A percentile compares a stretch with the other conserved stretches of the same genome.
These are phyloP conservation scores for Calypte anna DNA, from an alignment of 2,113 vertebrate genomes.

Conservation along the genomic window DNA sequence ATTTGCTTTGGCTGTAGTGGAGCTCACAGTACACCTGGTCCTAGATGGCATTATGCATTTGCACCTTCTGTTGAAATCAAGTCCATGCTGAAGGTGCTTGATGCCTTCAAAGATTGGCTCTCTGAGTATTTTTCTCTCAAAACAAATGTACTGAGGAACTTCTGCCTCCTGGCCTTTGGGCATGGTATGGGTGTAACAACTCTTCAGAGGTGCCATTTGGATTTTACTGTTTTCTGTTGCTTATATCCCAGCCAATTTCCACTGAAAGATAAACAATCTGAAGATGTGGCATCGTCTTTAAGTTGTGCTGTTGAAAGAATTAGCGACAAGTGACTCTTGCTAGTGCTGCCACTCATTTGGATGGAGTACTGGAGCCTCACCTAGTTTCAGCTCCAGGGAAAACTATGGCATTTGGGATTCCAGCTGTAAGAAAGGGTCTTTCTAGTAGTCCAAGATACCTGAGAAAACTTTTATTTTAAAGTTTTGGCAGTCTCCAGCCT, in stretches of 20 bases:
- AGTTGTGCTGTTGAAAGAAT: not conserved
- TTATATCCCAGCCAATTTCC: conserved; percentile 22
- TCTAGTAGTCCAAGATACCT: conserved; percentile 1
- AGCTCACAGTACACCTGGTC: not conserved
- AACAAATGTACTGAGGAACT: not conserved
- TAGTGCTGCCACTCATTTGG: not conserved
- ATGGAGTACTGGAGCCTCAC: not conserved
- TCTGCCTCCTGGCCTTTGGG: not conserved
- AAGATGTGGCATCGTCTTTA: conserved; percentile 8
- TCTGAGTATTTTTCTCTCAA: not conserved
- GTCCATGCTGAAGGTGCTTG: not conserved
- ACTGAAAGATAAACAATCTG: not conserved
- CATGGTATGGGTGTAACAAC: not conserved
- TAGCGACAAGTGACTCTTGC: not conserved
- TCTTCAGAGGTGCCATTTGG: not conserved
- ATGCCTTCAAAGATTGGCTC: not conserved
- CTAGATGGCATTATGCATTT: not conserved
- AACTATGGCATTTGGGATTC: conserved; percentile 1
- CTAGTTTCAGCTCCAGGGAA: conserved; percentile 21
- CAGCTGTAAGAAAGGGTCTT: conserved; percentile 10
- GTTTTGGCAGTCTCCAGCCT: not conserved
- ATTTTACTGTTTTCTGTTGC: conserved; percentile 36
- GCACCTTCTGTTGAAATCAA: not conserved
- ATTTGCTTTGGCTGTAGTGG: not conserved
- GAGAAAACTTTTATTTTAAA: not conserved